These are phyloP conservation scores for Ibidorhyncha struthersii DNA, from an alignment of 2,113 vertebrate genomes.

Conservation along the genomic window DNA sequence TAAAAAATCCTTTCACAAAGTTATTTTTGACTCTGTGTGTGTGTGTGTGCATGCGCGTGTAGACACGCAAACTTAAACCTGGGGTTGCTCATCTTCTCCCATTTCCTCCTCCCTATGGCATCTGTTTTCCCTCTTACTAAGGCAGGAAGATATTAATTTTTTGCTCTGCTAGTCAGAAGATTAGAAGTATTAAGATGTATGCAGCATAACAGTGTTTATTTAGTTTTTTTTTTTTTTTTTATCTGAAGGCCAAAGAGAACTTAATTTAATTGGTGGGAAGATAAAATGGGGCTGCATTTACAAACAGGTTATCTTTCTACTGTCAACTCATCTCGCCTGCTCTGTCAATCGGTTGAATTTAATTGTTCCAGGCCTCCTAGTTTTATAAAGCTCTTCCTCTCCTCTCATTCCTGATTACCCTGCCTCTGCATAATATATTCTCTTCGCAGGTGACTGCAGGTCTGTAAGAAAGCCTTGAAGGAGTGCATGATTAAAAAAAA, in stretches of 20 bases:
- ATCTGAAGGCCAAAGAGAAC: conserved; percentile 72
- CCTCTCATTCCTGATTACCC: conserved; percentile 32
- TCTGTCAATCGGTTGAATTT: conserved; percentile 65
- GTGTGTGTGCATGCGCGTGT: not conserved
- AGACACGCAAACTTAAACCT: not conserved
- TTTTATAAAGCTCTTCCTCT: conserved; percentile 65
- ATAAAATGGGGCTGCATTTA: conserved; percentile 67
- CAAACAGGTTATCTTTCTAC: conserved; percentile 72
- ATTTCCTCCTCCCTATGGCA: conserved; percentile 53
- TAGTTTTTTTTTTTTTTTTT: conserved; percentile 29
- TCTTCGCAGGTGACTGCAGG: conserved; percentile 30
- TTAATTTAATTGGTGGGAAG: conserved; percentile 74
- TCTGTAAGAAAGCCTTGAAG: conserved; percentile 39
- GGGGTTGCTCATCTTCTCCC: conserved; percentile 23
- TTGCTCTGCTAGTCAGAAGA: conserved; percentile 83
- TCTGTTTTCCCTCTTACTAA: conserved; percentile 58
- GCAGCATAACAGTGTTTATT: conserved; percentile 73
- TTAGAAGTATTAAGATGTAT: conserved; percentile 81
- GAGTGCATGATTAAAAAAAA: not conserved
- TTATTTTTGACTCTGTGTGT: not conserved
- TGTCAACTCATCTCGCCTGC: conserved; percentile 42
- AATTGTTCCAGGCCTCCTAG: conserved; percentile 70
- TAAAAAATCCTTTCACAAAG: conserved; percentile 1
- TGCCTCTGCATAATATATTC: conserved; percentile 31
- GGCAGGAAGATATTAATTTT: conserved; percentile 79